phyloP scores from a whole-genome alignment of 2,113 vertebrate species.

The Chloropsis hardwickii region DNA sequence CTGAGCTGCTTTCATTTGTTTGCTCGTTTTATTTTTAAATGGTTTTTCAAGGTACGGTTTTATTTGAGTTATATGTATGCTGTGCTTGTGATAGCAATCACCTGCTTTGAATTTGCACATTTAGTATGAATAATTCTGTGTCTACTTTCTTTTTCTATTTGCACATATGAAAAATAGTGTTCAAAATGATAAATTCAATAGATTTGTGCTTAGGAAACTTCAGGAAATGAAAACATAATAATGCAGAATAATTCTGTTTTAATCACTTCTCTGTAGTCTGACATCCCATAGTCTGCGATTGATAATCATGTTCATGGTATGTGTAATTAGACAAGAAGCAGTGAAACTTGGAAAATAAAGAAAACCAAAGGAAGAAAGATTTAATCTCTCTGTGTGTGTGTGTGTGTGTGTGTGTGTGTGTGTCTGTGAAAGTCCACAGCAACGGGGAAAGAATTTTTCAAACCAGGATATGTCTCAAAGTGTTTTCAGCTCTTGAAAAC shows the following conservation, averaged over 20 bases:
- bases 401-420: background rate
- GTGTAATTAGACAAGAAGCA: background rate
- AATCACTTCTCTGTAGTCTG: background rate
- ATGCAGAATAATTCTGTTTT: background rate
- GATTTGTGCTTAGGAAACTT: background rate
- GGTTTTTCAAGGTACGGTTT: background rate
- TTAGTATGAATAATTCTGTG: background rate
- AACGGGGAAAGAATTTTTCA: background rate
- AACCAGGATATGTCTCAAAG: background rate
- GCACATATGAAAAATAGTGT: background rate
- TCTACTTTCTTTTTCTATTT: background rate
- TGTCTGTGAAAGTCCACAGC: background rate
- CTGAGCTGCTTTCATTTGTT: background rate
- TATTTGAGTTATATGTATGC: background rate
- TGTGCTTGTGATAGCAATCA: background rate
- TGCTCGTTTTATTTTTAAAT: background rate
- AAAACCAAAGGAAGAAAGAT: background rate
- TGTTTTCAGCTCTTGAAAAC: background rate
- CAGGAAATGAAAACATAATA: background rate
- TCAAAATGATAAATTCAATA: background rate
- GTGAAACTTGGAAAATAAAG: background rate
- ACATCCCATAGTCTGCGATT: background rate
- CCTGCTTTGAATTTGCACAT: background rate
- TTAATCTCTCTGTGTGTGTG: too few relatives aligned
- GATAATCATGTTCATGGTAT: background rate